Conservation (phyloP, 2,113 vertebrate species). For the Nyctibius bracteatus region DNA sequence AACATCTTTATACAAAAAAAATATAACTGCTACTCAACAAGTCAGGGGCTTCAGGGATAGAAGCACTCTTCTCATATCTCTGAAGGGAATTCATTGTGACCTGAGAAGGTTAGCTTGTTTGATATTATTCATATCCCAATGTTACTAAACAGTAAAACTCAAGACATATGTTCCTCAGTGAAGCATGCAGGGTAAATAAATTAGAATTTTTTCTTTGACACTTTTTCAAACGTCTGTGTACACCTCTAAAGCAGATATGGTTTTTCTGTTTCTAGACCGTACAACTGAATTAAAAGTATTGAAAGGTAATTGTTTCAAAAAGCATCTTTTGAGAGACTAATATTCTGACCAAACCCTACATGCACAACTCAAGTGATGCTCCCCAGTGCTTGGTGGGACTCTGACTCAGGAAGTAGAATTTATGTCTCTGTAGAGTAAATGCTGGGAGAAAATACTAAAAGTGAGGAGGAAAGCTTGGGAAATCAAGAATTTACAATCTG, state of each 20-base stretch:
- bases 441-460: background rate
- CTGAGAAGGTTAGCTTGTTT: background rate
- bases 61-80: background rate
- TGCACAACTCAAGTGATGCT: rapidly evolving
- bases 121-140: background rate
- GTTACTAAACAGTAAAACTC: background rate
- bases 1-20: background rate
- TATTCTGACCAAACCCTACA: background rate
- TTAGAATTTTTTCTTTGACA: background rate
- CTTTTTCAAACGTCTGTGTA: background rate
- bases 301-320: background rate
- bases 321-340: background rate
- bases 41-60: background rate
- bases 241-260: background rate
- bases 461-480: background rate
- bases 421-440: background rate
- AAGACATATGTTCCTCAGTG: background rate
- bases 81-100: background rate
- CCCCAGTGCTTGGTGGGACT: background rate
- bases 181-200: background rate
- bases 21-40: background rate
- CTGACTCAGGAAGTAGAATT: background rate
- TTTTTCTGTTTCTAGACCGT: background rate
- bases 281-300: background rate
- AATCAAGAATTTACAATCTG: background rate